Evolutionary conservation across 2,888 invertebrate genomes (phyloP).

Genomic region (Merodon equestris): DNA sequence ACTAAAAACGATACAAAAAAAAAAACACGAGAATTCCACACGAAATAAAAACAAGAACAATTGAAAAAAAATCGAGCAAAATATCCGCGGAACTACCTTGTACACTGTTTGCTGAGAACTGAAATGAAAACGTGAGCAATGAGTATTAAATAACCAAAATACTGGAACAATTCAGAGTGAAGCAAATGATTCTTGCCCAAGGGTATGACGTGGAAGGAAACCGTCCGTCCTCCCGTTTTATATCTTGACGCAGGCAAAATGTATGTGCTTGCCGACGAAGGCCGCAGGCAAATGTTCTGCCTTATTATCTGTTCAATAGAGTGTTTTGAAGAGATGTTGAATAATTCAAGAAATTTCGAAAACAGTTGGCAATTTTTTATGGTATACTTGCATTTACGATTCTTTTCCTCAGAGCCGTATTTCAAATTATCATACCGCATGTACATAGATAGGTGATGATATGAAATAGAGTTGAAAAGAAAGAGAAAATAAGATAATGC

Average conservation of each 20-base stretch:
- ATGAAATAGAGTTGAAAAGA: too few relatives aligned
- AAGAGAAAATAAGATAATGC: too few relatives aligned
- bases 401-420: too few relatives aligned
- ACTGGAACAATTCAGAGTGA: slow-evolving; percentile 19
- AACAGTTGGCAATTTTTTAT: too few relatives aligned
- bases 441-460: too few relatives aligned
- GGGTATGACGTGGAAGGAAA: slow-evolving; percentile 8
- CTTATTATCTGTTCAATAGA: not conserved
- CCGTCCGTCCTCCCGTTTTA: slow-evolving; percentile 16
- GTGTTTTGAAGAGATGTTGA: slow-evolving; percentile 11
- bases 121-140: slow-evolving; percentile 41
- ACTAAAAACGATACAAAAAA: not conserved
- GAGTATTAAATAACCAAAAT: slow-evolving; percentile 62
- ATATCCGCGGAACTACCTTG: slow-evolving; percentile 42
- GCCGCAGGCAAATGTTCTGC: too few relatives aligned
- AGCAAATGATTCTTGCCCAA: slow-evolving; percentile 5
- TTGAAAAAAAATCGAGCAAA: not conserved
- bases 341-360: slow-evolving; percentile 26
- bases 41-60: not conserved
- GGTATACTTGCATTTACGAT: too few relatives aligned
- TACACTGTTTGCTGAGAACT: slow-evolving; percentile 56
- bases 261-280: too few relatives aligned
- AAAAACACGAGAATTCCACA: slow-evolving; percentile 6
- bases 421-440: too few relatives aligned
- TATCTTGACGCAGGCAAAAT: not conserved